Conservation (phyloP, 1,140 invertebrate genomes). For the Neodiprion fabricii region DNA sequence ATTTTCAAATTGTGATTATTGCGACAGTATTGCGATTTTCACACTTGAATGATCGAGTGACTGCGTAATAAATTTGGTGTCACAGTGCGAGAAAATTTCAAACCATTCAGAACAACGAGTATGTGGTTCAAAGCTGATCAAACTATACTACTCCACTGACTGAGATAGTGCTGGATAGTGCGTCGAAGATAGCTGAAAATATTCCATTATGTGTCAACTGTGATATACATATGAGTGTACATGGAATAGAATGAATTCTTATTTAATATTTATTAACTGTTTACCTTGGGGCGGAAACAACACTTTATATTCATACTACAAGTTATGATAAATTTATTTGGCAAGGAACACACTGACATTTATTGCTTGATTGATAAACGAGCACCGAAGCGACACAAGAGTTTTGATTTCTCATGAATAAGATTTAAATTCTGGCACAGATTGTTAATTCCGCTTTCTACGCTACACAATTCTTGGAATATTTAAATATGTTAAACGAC, state of each 20-base stretch:
- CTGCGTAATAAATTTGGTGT: not conserved
- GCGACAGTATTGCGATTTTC: not conserved
- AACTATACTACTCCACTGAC: not conserved
- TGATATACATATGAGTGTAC: constrained; percentile 2
- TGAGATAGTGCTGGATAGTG: not conserved
- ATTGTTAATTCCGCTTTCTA: not conserved
- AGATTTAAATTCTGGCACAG: not conserved
- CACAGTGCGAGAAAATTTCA: not conserved
- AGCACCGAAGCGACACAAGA: not conserved
- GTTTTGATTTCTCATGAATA: not conserved
- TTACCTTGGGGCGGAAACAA: not conserved
- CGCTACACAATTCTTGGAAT: not conserved
- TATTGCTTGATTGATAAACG: not conserved
- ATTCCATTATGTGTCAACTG: not conserved
- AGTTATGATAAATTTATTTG: not conserved
- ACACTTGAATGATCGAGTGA: not conserved
- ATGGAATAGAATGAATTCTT: not conserved
- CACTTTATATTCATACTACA: not conserved
- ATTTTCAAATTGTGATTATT: not conserved
- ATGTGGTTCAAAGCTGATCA: not conserved
- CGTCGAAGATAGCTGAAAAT: not conserved
- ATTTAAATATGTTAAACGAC: not conserved
- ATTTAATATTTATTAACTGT: not conserved
- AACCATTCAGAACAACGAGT: not conserved
- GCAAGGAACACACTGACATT: not conserved